Evolutionary conservation across 2,888 invertebrate genomes (phyloP).

Genomic region (Rhingia rostrata): DNA sequence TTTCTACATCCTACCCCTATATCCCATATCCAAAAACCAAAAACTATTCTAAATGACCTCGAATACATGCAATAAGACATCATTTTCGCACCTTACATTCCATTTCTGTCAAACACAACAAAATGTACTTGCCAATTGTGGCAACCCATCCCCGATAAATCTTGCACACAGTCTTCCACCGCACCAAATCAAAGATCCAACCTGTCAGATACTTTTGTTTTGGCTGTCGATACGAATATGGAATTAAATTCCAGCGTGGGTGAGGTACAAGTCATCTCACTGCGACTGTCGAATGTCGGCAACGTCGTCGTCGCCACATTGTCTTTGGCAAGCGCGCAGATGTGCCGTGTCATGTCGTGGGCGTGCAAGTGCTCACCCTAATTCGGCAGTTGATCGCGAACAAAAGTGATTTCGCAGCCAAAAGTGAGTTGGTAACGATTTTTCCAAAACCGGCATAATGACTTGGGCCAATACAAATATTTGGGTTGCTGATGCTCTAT

Average conservation of each 20-base stretch:
- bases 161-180: slow-evolving; percentile 4
- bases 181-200: not conserved
- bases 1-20: too few relatives aligned
- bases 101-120: slow-evolving; percentile 4
- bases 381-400: slow-evolving; percentile 38
- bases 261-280: slow-evolving; percentile 39
- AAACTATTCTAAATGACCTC: not conserved
- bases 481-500: not conserved
- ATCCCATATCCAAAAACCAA: too few relatives aligned
- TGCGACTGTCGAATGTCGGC: slow-evolving; percentile 2
- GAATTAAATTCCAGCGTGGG: slow-evolving; percentile 37
- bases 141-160: slow-evolving; percentile 32
- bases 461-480: not conserved
- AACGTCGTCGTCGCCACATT: slow-evolving; percentile 50
- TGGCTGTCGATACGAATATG: slow-evolving; percentile 22
- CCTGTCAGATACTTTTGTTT: slow-evolving; percentile 20
- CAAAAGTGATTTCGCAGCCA: slow-evolving; percentile 32
- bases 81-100: slow-evolving; percentile 1
- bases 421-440: slow-evolving; percentile 7
- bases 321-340: slow-evolving; percentile 43
- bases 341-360: slow-evolving; percentile 12
- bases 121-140: slow-evolving; percentile 22
- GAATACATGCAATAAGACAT: not conserved
- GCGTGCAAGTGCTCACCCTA: slow-evolving; percentile 27
- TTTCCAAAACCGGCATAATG: slow-evolving; percentile 26